Evolutionary conservation across 2,888 invertebrate genomes (phyloP).

Genomic region (Caprella mutica): DNA sequence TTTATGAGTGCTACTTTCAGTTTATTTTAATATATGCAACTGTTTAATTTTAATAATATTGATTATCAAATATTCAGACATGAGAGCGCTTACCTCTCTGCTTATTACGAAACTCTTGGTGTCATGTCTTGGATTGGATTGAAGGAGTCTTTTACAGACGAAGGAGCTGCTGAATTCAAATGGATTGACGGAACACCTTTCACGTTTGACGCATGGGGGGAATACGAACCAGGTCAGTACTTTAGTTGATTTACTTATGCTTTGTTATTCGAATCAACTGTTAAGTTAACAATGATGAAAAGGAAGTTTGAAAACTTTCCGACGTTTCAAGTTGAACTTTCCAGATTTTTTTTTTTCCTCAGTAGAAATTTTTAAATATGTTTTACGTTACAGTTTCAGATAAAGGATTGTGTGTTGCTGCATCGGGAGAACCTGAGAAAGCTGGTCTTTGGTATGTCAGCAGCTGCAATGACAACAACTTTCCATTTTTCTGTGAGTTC

Average conservation of each 20-base stretch:
- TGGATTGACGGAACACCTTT: constrained; percentile 19
- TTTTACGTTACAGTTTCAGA: no score
- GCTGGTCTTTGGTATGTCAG: not conserved
- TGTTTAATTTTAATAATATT: no score
- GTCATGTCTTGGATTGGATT: constrained; percentile 15
- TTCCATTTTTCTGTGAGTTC: not conserved
- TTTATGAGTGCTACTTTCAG: no score
- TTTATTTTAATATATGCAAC: no score
- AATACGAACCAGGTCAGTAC: constrained; percentile 19
- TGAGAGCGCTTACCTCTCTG: constrained; percentile 13
- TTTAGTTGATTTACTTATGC: no score
- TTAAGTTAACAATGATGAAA: no score
- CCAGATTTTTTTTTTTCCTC: no score
- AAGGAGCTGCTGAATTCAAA: constrained; percentile 12
- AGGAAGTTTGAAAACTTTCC: no score
- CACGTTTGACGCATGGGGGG: constrained; percentile 20
- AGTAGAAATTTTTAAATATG: no score
- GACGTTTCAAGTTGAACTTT: no score
- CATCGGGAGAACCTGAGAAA: not conserved
- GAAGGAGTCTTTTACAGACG: not conserved
- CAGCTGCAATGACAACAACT: not conserved
- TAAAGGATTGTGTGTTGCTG: not conserved
- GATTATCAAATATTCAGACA: no score
- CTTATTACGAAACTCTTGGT: not conserved
- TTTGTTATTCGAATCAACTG: no score